These are phyloP conservation scores for Scytalopus superciliaris DNA, from an alignment of 2,113 vertebrate genomes.

Conservation along the genomic window DNA sequence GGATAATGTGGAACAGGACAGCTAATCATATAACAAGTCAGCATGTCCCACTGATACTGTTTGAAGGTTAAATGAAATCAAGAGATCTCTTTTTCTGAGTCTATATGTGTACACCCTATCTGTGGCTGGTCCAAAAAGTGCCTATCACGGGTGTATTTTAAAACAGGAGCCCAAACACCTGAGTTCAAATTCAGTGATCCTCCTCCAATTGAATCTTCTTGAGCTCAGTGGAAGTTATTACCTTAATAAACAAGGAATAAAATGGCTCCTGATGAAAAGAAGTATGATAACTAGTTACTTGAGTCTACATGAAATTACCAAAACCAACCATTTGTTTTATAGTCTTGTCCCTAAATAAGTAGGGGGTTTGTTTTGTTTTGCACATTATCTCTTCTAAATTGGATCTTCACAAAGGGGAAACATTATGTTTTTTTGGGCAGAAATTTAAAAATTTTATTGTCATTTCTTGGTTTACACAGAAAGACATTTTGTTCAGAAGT, in stretches of 20 bases:
- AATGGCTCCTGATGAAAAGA: not conserved
- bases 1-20: not conserved
- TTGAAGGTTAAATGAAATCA: not conserved
- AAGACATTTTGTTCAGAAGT: not conserved
- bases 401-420: not conserved
- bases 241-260: not conserved
- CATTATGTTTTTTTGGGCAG: not conserved
- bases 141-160: not conserved
- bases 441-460: not conserved
- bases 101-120: not conserved
- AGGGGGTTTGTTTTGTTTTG: not conserved
- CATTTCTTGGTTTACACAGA: not conserved
- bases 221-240: not conserved
- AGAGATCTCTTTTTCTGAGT: not conserved
- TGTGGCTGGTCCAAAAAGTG: not conserved
- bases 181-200: not conserved
- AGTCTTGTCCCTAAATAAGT: not conserved
- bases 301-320: not conserved
- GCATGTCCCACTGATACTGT: not conserved
- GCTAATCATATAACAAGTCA: not conserved
- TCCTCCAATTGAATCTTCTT: not conserved
- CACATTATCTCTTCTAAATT: not conserved
- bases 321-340: not conserved
- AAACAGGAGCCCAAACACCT: not conserved
- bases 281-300: not conserved